Evolutionary conservation across 2,888 invertebrate species (phyloP), one percentile per base, ranked within the genome.

Genomic region (Julus scanicus): DNA sequence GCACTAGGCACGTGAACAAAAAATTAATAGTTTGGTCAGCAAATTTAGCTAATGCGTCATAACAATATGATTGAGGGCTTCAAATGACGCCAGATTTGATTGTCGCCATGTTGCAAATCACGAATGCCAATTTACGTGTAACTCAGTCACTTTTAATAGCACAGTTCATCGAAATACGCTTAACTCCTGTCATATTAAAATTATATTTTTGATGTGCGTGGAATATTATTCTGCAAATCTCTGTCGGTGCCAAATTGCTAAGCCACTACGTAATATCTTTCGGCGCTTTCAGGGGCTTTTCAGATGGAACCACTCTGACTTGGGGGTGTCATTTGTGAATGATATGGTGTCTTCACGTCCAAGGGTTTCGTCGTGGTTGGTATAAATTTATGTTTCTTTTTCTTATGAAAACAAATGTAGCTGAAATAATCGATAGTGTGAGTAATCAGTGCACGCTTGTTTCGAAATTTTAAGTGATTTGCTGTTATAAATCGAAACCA

Each of bases 31-130:
- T 0, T 80, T 2, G 80, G 80, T 80, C 80, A 80, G 80, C 80
- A 80, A 15, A 80, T 37, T 80, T 80, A 80, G 80, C 80, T 80
- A 15, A 37, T 80, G 80, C 80, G 80, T 80, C 80, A 80, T 80
- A 29, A 15, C 29, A 29, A 11, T 71, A 11, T 71, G 5, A 11
- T 11, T 9, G 15, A 80, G 44, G 44, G 44, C 8, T 44, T 44
- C 8, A 80, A 37, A 80, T 37, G 80, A 80, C 15, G 37, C 80
- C 80, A 15, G 37, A 29, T 80, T 80, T 9, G 37, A 80, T 37
- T 13, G 80, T 3, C 80, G 80, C 80, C 80, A 80, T 80, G 37
- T 80, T 80, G 80, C 80, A 15, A 80, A 0, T 80, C 80, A 80
- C 13, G 2, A 63, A 44, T 44, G 44, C 44, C 2, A 44, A 44